Percentiles rank a stretch among this genome's conserved stretches.
Conservation (phyloP, 1,140 invertebrate species). For the Pemphigus obesinymphae region DNA sequence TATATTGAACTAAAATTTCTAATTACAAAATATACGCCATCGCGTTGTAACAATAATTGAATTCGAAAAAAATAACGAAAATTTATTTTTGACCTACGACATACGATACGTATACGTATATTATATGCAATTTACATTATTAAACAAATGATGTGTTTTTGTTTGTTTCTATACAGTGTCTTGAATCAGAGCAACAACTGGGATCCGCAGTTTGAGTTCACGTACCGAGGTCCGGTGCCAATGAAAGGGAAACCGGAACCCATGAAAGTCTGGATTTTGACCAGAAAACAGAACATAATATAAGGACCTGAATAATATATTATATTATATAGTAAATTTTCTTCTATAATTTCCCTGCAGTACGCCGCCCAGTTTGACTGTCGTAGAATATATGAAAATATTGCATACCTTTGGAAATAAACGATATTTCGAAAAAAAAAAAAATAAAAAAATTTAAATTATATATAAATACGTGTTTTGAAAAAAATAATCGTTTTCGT, state of each 20-base stretch:
- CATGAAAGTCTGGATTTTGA: constrained; percentile 92
- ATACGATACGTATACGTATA: too few species aligned
- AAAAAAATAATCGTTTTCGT: neutral
- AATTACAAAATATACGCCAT: neutral
- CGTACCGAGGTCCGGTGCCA: constrained; percentile 78
- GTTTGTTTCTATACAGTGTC: constrained; percentile 62
- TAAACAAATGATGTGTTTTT: neutral
- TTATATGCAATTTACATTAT: too few species aligned
- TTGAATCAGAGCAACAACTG: constrained; percentile 75
- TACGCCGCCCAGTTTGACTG: neutral
- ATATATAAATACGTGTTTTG: neutral
- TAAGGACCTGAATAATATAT: neutral
- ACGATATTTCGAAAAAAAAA: neutral
- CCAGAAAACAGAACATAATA: constrained; percentile 53
- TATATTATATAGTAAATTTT: neutral
- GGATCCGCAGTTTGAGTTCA: constrained; percentile 80
- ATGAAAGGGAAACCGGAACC: constrained; percentile 94
- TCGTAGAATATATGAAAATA: neutral
- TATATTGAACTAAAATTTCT: neutral
- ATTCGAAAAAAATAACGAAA: too few species aligned
- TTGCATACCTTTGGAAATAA: neutral
- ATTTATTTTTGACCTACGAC: too few species aligned
- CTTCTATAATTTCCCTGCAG: neutral
- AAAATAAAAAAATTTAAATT: neutral
- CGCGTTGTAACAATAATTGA: neutral